These are phyloP conservation scores for Scrobipalpa costella DNA, from an alignment of 2,888 invertebrate genomes.

Conservation along the genomic window DNA sequence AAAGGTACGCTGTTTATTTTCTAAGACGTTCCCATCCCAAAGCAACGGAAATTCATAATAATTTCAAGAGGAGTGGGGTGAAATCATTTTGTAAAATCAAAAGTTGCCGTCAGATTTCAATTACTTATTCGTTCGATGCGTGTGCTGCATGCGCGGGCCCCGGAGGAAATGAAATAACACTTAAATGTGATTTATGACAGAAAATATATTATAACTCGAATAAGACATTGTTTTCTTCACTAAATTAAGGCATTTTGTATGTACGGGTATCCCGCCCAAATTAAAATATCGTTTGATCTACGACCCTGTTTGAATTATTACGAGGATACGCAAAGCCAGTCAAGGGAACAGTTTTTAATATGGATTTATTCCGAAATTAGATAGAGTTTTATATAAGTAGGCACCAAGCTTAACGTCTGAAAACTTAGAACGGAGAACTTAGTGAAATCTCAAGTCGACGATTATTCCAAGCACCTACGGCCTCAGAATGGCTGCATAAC, in stretches of 20 bases:
- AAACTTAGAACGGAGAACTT: constrained; percentile 29
- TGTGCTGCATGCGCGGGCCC: constrained; percentile 68
- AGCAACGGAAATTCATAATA: constrained; percentile 74
- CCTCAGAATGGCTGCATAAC: constrained; percentile 65
- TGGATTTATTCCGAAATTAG: constrained; percentile 30
- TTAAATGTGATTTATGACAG: constrained; percentile 76
- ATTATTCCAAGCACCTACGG: constrained; percentile 59
- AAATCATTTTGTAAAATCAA: constrained; percentile 75
- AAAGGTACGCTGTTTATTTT: constrained; percentile 53
- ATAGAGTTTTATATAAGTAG: constrained; percentile 20
- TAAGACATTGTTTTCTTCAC: constrained; percentile 75
- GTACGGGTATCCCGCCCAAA: constrained; percentile 56
- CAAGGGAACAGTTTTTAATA: constrained; percentile 39
- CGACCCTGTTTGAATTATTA: constrained; percentile 33
- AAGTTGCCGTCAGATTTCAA: constrained; percentile 80
- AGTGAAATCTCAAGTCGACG: constrained; percentile 32
- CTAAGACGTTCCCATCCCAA: constrained; percentile 55
- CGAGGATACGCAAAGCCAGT: constrained; percentile 25
- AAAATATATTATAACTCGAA: constrained; percentile 76
- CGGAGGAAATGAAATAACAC: constrained; percentile 79
- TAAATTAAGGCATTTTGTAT: constrained; percentile 63
- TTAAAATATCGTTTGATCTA: constrained; percentile 51
- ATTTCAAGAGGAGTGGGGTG: constrained; percentile 69
- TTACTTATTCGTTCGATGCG: constrained; percentile 79
- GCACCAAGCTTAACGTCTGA: constrained; percentile 23